These are phyloP conservation scores for Hypselothyrea guttata DNA, from an alignment of 2,888 invertebrate genomes.

Conservation along the genomic window DNA sequence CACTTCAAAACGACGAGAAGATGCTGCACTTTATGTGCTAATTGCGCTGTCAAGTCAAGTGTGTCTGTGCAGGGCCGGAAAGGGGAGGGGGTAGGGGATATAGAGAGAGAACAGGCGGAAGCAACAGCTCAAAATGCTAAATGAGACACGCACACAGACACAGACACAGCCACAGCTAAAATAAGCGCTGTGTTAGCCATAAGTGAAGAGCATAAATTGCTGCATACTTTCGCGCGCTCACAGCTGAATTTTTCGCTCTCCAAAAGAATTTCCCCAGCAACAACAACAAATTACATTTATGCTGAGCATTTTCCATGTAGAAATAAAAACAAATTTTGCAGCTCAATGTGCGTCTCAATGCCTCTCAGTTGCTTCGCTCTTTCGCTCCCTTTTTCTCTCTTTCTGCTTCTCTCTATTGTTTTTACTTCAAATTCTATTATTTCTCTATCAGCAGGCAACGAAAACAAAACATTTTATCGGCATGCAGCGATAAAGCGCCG, in stretches of 20 bases:
- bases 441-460: neutral
- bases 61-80: slow-evolving; percentile 16
- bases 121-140: slow-evolving; percentile 71
- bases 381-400: neutral
- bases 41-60: slow-evolving; percentile 73
- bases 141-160: slow-evolving; percentile 31
- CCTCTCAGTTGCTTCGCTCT: slow-evolving; percentile 5
- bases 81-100: too few species aligned
- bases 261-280: slow-evolving; percentile 31
- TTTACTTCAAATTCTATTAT: slow-evolving; percentile 2
- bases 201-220: slow-evolving; percentile 58
- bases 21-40: slow-evolving; percentile 77
- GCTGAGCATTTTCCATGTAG: slow-evolving; percentile 22
- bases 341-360: slow-evolving; percentile 7
- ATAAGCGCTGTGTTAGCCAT: slow-evolving; percentile 1
- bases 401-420: neutral
- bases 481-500: slow-evolving; percentile 57
- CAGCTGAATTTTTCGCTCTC: slow-evolving; percentile 50
- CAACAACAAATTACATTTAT: slow-evolving; percentile 16
- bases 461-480: slow-evolving; percentile 57
- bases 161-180: slow-evolving; percentile 10
- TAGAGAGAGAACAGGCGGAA: slow-evolving; percentile 51
- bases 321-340: slow-evolving; percentile 42
- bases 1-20: slow-evolving; percentile 66
- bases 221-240: slow-evolving; percentile 72